Evolutionary conservation across 1,140 invertebrate species (phyloP), one percentile per base, ranked within the genome.

Genomic region (Pararge aegeria): DNA sequence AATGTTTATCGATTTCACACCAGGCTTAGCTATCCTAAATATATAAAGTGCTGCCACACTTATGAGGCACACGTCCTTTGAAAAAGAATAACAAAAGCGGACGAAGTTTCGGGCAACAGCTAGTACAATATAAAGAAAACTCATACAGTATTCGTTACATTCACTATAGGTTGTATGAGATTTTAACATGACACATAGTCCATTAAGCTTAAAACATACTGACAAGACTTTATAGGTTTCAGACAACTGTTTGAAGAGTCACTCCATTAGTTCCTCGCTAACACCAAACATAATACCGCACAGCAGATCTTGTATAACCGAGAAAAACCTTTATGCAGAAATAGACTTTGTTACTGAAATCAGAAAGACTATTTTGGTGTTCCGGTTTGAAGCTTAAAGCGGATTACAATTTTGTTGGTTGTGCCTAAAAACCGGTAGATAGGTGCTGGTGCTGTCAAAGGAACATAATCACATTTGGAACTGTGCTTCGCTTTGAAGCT

Each of bases 401-500:
- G 38, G 13, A 42, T 16, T 16, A 42, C 38, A 15, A 15, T 42
- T 42, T 42, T 5, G 13, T 42, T 42, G 38, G 38, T 42, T 18
- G 38, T 42, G 18, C 38, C 13, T 15, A 42, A 42, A 42, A 42
- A 42, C 38, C 38, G 15, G 38, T 42, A 18, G 5, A 42, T 42
- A 42, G 38, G 15, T 42, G 38, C 16, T 18, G 15, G 15, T 42
- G 38, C 38, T 42, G 38, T 42, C 38, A 42, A 42, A 42, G 38
- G 38, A 15, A 42, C 37, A 42, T 42, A 42, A 42, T 42, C 38
- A 18, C 38, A 18, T 42, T 42, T 42, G 38, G 15, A 42, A 42
- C 38, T 16, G 13, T 0, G 38, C 38, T 42, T 18, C 15, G 13
- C 38, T 42, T 42, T 42, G 38, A 42, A 1, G 16, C 13, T 16